Base-by-base conservation (phyloP, 2,113 vertebrate species). In the Coregonus clupeaformis region DNA sequence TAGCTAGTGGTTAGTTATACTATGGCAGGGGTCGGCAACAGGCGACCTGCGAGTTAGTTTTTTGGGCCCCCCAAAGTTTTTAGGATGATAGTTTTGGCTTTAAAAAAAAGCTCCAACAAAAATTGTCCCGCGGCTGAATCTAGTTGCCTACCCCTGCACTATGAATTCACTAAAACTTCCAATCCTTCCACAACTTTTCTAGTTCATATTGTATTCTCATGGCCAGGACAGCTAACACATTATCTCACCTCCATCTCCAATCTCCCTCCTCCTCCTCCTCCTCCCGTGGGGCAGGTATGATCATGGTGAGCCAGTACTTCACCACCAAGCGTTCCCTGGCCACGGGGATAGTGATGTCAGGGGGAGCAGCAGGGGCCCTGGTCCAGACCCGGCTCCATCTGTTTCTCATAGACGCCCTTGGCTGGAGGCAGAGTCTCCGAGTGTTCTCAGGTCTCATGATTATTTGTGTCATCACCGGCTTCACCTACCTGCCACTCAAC, bases 221-320 rank as follows among this genome's bases (percentile, higher is more conserved):
- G 13, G 9, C 57, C 57, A 60, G 57, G 9, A 60, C 57, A 60
- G 6, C 67, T 12, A n/a, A 62, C 6, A 22, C 59, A 62, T 62
- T 62, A 2, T 62, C 22, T 47, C 11, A n/a, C 32, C 20, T 68
- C 67, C 64, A 67, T 36, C 27, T 30, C 25, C 42, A 16, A 67
- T 12, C 29, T 30, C 25, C 14, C 65, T 4, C 66, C 66, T 25
- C 24, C 30, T 25, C 24, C 30, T 20, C 1, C 4, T 24, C 64
- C 66, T 36, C 20, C 66, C 18, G 9, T 42, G 14, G 6, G 11
- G 18, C 72, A 87, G 47, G 80, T 27, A 36, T 16, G 4, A 74
- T 83, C 68, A 76, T 71, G 71, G 76, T 72, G 47, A 82, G 72
- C 67, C 81, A 81, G 79, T 83, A 83, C n/a, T 87, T 84, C 69